These are phyloP conservation scores for Gadopsis bispinosus DNA, from an alignment of 2,797 vertebrate genomes.

Conservation along the genomic window DNA sequence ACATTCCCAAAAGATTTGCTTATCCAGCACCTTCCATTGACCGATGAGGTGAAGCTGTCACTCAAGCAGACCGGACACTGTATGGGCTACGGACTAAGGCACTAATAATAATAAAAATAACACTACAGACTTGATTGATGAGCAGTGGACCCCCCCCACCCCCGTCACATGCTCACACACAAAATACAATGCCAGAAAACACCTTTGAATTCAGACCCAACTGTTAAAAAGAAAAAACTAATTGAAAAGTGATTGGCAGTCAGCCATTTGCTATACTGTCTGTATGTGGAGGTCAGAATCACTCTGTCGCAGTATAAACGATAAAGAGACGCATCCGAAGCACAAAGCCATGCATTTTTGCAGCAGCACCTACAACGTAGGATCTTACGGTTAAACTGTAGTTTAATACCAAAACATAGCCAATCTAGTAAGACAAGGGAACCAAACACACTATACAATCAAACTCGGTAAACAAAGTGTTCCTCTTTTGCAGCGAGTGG, in stretches of 20 bases:
- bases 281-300: conserved; percentile 43
- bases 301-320: conserved; percentile 19
- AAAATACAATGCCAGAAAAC: conserved; percentile 49
- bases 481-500: conserved; percentile 59
- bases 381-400: conserved; percentile 48
- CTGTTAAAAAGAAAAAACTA: conserved; percentile 10
- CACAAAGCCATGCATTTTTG: conserved; percentile 78
- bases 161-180: conserved; percentile 1
- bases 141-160: conserved; percentile 40
- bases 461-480: conserved; percentile 64
- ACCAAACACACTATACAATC: conserved; percentile 60
- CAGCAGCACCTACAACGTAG: conserved; percentile 53
- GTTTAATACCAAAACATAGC: conserved; percentile 60
- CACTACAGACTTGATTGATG: conserved; percentile 76
- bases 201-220: conserved; percentile 39
- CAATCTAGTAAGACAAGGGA: conserved; percentile 58
- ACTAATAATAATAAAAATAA: conserved; percentile 84
- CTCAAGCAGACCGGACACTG: conserved; percentile 67
- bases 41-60: conserved; percentile 62
- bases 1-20: conserved; percentile 35
- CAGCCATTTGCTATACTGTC: conserved; percentile 28
- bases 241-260: conserved; percentile 7
- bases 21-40: conserved; percentile 51
- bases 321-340: conserved; percentile 49
- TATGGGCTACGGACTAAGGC: conserved; percentile 83